Percentiles rank a stretch among this genome's conserved stretches.
Evolutionary conservation across 2,113 vertebrate genomes (phyloP).

Genomic region (Gambusia holbrooki): DNA sequence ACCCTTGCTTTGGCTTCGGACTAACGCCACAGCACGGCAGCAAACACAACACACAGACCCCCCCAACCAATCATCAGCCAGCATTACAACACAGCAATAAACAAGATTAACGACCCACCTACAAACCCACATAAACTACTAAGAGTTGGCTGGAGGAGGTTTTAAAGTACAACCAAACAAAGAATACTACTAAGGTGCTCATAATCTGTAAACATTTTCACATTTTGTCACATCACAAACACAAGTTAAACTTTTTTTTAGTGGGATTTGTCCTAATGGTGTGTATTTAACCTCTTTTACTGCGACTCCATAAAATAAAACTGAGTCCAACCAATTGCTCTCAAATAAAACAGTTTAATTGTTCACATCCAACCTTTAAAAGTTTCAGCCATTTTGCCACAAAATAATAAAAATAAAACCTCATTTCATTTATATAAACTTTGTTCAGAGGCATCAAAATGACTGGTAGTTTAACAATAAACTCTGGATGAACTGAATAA

Average conservation of each 20-base stretch:
- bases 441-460: too few species aligned
- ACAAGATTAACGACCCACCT: slow-evolving; percentile 51
- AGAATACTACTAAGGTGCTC: not conserved
- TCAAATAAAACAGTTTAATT: too few species aligned
- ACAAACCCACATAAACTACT: slow-evolving; percentile 7
- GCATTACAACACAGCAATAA: slow-evolving; percentile 56
- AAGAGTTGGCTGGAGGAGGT: not conserved
- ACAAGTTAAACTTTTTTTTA: not conserved
- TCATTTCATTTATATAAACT: too few species aligned
- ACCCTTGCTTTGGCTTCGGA: slow-evolving; percentile 79
- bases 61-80: slow-evolving; percentile 68
- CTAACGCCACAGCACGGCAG: slow-evolving; percentile 75
- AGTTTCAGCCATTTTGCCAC: too few species aligned
- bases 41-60: slow-evolving; percentile 77
- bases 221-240: not conserved
- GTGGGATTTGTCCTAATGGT: not conserved
- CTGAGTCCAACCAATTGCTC: too few species aligned
- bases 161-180: slow-evolving; percentile 18
- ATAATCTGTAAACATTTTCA: not conserved
- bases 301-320: not conserved
- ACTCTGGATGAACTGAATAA: too few species aligned
- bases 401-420: too few species aligned
- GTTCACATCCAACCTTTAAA: too few species aligned
- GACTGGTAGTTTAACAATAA: too few species aligned
- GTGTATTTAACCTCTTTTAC: not conserved